Evolutionary conservation across 2,888 invertebrate species (phyloP).

Genomic region (Chloroclysta siterata): DNA sequence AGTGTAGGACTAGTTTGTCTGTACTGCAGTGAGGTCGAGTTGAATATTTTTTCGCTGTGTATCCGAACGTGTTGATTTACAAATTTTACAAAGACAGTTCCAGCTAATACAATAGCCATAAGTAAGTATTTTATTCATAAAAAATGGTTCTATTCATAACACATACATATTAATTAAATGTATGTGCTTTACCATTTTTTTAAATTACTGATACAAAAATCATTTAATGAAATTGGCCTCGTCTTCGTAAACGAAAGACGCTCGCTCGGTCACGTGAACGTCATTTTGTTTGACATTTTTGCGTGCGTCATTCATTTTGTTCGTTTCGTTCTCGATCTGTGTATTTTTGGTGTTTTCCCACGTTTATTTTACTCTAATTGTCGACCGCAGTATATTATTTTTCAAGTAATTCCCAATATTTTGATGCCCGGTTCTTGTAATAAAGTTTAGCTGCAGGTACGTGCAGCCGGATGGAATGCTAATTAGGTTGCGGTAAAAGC

Average conservation of each 20-base stretch:
- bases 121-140: no score
- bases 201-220: no score
- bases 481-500: conserved; percentile 37
- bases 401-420: conserved; percentile 27
- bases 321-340: conserved; percentile 46
- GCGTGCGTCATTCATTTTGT: conserved; percentile 53
- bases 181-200: no score
- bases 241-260: conserved; percentile 33
- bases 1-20: background rate
- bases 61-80: conserved; percentile 32
- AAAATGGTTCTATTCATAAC: no score
- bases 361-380: conserved; percentile 47
- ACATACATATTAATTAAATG: no score
- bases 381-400: conserved; percentile 5
- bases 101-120: background rate
- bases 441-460: conserved; percentile 20
- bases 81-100: conserved; percentile 29
- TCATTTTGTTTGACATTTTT: conserved; percentile 19
- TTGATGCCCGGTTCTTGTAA: conserved; percentile 5
- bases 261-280: conserved; percentile 35
- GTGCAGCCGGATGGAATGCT: conserved; percentile 28
- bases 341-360: conserved; percentile 58
- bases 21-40: background rate
- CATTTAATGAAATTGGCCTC: background rate
- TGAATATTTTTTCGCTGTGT: conserved; percentile 7